phyloP scores from a whole-genome alignment of 2,888 invertebrate genomes.

The Lobophora halterata region DNA sequence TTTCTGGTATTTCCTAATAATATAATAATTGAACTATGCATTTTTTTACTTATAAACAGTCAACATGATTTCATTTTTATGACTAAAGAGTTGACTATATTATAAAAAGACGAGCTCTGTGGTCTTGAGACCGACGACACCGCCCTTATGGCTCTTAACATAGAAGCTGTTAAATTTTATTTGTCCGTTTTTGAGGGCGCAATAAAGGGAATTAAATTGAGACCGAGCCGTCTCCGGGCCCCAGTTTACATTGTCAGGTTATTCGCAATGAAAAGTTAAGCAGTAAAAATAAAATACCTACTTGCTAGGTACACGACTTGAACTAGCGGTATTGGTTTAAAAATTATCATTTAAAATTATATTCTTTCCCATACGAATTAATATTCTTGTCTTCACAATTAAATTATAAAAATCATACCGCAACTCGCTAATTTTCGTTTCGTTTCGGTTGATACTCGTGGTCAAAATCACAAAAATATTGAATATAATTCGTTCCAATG shows the following conservation, averaged over 20 bases:
- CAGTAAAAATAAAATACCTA: too few relatives aligned
- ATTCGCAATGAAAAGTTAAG: constrained; percentile 13
- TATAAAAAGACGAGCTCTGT: not conserved
- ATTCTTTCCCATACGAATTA: too few relatives aligned
- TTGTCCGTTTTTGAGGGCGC: constrained; percentile 33
- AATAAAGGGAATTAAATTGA: constrained; percentile 32
- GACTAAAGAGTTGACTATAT: too few relatives aligned
- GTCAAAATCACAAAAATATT: too few relatives aligned
- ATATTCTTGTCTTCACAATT: constrained; percentile 17
- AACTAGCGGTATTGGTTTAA: too few relatives aligned
- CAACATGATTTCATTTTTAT: constrained; percentile 1
- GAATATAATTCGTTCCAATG: too few relatives aligned
- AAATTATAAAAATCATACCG: too few relatives aligned
- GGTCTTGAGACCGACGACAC: constrained; percentile 4
- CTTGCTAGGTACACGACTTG: too few relatives aligned
- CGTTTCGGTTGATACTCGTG: constrained; percentile 2
- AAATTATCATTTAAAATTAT: too few relatives aligned
- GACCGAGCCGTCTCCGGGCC: constrained; percentile 14
- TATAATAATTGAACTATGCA: too few relatives aligned
- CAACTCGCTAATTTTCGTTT: constrained; percentile 12
- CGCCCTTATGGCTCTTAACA: constrained; percentile 29
- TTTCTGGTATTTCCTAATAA: too few relatives aligned
- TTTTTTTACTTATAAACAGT: not conserved
- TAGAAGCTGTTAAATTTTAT: constrained; percentile 37
- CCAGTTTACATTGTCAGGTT: constrained; percentile 10